A percentile compares a stretch with the other conserved stretches of the same genome.
These are phyloP conservation scores for Rhinolophus sinicus DNA, from an alignment of 2,113 vertebrate genomes.

Conservation along the genomic window DNA sequence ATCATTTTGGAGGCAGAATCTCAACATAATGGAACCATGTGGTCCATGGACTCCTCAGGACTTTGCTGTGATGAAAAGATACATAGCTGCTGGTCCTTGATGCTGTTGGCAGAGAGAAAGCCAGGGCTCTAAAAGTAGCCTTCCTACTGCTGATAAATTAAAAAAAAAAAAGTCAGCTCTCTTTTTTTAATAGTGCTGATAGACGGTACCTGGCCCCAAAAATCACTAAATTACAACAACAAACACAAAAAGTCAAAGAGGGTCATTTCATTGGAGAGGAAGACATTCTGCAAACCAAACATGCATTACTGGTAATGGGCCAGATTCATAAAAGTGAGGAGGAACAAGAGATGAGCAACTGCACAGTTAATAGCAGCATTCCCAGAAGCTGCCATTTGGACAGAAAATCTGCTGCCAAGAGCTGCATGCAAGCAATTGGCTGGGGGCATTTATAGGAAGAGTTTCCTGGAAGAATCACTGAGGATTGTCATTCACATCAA, in stretches of 20 bases:
- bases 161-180: background rate
- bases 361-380: constrained; percentile 10
- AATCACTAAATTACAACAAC: background rate
- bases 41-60: background rate
- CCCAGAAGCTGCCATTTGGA: constrained; percentile 42
- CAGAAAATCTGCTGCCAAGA: background rate
- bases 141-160: background rate
- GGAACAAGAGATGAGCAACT: background rate
- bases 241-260: background rate
- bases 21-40: background rate
- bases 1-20: background rate
- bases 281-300: background rate
- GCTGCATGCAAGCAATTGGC: background rate
- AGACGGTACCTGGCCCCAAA: background rate
- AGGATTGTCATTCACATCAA: constrained; percentile 7
- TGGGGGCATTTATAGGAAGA: constrained; percentile 44
- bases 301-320: background rate
- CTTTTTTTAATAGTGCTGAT: background rate
- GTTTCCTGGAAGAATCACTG: constrained; percentile 60
- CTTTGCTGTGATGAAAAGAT: background rate
- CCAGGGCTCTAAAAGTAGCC: background rate
- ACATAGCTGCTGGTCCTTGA: background rate
- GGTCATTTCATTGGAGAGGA: background rate
- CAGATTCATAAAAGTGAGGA: background rate
- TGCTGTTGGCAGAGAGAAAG: background rate